Evolutionary conservation across 2,113 vertebrate species (phyloP), one percentile per base, ranked within the genome.

Genomic region (Accipiter virgatus): DNA sequence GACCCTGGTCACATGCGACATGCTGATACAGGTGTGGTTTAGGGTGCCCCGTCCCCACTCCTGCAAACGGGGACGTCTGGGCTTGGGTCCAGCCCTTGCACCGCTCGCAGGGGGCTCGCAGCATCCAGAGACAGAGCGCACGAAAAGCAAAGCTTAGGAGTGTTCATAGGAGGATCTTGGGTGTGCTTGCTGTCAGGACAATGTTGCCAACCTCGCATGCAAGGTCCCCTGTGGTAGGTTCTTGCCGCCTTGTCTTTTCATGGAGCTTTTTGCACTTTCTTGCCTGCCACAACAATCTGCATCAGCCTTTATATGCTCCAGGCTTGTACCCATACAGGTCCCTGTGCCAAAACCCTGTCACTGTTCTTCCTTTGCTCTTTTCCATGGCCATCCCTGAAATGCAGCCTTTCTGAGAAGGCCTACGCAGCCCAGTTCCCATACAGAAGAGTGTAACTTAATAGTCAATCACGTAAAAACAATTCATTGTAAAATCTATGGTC

Each of bases 201-300:
- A 77, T 63, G 40, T 79, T 84, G 59, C 32, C 25, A n/a, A 6
- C 17, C 34, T 91, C 0, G 0, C 31, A 52, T 0, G 0, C 43
- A 45, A 48, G 34, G 40, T 72, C 81, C 68, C 43, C 20, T 11
- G 19, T 56, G 61, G 43, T 20, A 3, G 0, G 18, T 38, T 94
- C 40, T 48, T 70, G 34, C 48, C 45, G 89, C 56, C 40, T 42
- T 56, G 36, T 56, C 88, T 92, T 84, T 90, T 79, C 52, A 53
- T 19, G 84, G 50, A 79, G 68, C 36, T 92, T 95, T 88, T 89
- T 56, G 81, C 26, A 13, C 11, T 74, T 9, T 0, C 7, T 71
- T 81, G 50, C 50, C 72, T 10, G 2, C n/a, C 68, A 65, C 77
- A 78, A 13, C 29, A 42, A 25, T 74, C 67, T 53, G 16, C 31